Base-by-base conservation (phyloP, 1,140 invertebrate species). In the Drosophila sproati region DNA sequence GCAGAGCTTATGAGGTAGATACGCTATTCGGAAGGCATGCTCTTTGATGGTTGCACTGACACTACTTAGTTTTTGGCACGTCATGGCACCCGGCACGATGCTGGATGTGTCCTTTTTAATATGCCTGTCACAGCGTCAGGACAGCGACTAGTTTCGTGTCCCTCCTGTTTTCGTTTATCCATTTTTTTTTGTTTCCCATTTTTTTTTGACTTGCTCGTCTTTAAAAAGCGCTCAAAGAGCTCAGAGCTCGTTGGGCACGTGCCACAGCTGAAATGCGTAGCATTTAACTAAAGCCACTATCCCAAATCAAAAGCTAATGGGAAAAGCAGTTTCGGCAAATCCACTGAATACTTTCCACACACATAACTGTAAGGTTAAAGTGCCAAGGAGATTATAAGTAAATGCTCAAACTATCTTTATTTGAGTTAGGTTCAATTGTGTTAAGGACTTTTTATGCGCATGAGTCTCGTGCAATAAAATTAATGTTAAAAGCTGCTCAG, bases 31-130 rank as follows among this genome's bases (percentile, higher is more conserved):
- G 55, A 68, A 63, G 63, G 68, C 71, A 69, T 83, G 83, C 70
- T 73, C 87, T 89, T 89, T 88, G 83, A 88, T 83, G 82, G 80
- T 77, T 79, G 78, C 60, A 70, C 77, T 88, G 80, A 89, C 77
- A 88, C 83, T 88, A 89, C 83, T 88, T 89, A 88, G 85, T 85
- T 88, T 87, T 83, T 80, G 80, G 85, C 83, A 89, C 83, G 85
- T 83, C 83, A 87, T 77, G 82, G 34, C 56, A 45, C 10, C 39
- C 35, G 51, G 71, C 74, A 80, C 74, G 77, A 77, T 73, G 81
- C 77, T 69, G 80, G 47, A 80, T 52, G 73, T 68, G 85, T 79
- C 76, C 85, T 88, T 87, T 89, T 88, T 88, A 88, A 88, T 88
- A 88, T 88, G 85, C 83, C 80, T 82, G 80, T 80, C 85, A 83